Evolutionary conservation across 2,797 vertebrate species (phyloP), one percentile per base, ranked within the genome.

Genomic region (Malacoctenus gilli): DNA sequence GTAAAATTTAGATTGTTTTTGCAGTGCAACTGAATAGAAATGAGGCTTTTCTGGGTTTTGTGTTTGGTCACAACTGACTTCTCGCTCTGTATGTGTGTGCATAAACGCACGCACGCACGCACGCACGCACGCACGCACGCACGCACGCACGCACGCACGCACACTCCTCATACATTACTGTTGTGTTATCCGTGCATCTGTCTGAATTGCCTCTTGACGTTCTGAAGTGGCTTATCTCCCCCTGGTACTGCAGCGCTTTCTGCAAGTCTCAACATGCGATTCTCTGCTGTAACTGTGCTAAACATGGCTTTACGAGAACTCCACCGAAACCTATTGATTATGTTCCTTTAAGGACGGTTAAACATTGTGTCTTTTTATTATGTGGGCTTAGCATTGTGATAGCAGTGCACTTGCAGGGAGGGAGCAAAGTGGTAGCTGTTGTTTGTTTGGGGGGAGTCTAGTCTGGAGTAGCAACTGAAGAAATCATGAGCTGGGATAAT

Each of bases 301-400:
- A 68, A 73, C 47, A 64, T 37, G 42, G 39, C 21, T 51, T 8
- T 68, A 44, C 34, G 32, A 58, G 31, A 25, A 5, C 56, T 63
- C 36, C 8, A 10, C 59, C 68, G 68, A 23, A 63, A 54, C 39
- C 28, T 71, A 59, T 68, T 72, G 75, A 83, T 79, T 66, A 23
- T 38, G 10, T 25, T n/a, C 44, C 80, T 72, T 60, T 15, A 35
- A 60, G 72, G 38, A 49, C 25, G 42, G 66, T 64, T n/a, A 57
- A 48, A 19, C 50, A 41, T 63, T 51, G 36, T 72, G 36, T 65
- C 61, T 28, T 50, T 64, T 64, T 22, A 35, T 71, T 52, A 69
- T 44, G 18, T 50, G 5, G 72, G 38, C 38, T 41, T 19, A 3
- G 22, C 37, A 32, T 52, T 64, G 50, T 40, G 32, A 15, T 52